Base-by-base conservation (phyloP, 2,888 invertebrate genomes). In the Lampropteryx suffumata region DNA sequence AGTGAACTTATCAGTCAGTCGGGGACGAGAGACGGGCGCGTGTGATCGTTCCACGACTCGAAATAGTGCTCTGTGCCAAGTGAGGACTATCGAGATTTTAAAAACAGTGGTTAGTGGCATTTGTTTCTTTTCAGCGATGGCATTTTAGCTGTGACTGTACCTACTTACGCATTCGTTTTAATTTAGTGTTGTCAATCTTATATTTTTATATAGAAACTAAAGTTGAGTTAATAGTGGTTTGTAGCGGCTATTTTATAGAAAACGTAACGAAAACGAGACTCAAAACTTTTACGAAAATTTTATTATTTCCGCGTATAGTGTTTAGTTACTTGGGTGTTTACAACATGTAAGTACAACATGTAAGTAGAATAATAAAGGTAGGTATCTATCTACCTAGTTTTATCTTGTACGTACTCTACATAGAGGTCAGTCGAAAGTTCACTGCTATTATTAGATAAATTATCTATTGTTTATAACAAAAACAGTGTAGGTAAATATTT, bases 1-100 rank as follows among this genome's bases (percentile, higher is more conserved):
- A 26, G 26, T 39, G 26, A 27, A 36, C 26, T 55, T 57, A 62
- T 69, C 67, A 75, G 68, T 73, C 83, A 85, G 85, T 85, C 69
- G 76, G 71, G 76, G 71, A 66, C 76, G 69, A 76, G 84, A 80
- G 60, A 63, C 62, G 73, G 72, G 49, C 65, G 70, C 67, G 76
- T 62, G 71, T 64, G 67, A 67, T 72, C 70, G 75, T 67, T 65
- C 56, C 44, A 51, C 12, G 12, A 13, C 10, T 27, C 12, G 4
- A 21, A 12, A 6, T 24, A 14, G 9, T 30, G 11, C 26, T 26
- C n/a, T 13, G 36, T 30, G 21, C 13, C n/a, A 17, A 32, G 36
- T 29, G 48, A 35, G 17, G 4, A 17, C 6, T 14, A 11, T 32
- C 49, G 42, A 42, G 29, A 13, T n/a, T 8, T 13, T 17, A 21